Base-by-base conservation (phyloP, 2,888 invertebrate genomes). In the Pristionchus maxplancki region DNA sequence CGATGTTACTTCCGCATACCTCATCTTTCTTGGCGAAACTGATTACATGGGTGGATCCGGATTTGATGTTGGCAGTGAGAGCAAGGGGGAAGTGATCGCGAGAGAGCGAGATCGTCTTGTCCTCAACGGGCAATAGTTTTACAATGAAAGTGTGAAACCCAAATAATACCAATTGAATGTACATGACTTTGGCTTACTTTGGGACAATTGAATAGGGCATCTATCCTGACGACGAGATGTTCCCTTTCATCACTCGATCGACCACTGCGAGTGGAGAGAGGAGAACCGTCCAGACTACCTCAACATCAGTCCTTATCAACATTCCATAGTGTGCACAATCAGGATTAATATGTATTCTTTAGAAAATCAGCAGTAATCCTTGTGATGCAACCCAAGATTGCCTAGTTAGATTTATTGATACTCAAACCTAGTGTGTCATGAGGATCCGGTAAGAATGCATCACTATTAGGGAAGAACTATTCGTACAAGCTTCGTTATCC, bases 61-160 rank as follows among this genome's bases (percentile, higher is more conserved):
- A 24, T 31, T 28, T 24, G 50, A 82, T 82, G 28, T 31, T 50
- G 37, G 82, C 82, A 31, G 28, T 31, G 58, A 84, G 40, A 24
- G 34, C 84, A 20, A 8, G 8, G 62, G 84, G 84, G 48, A 84
- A 84, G 37, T n/a, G 28, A 2, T 84, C 84, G 24, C 40, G 53
- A 31, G 84, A 48, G 13, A 84, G 37, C 17, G 84, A 84, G 9
- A 84, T 84, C 40, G 62, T 62, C 62, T 84, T 84, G 17, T 84
- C 84, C 62, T 84, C 31, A 44, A 78, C n/a, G n/a, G n/a, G n/a
- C n/a, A n/a, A n/a, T n/a, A n/a, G n/a, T n/a, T n/a, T n/a, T n/a
- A n/a, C n/a, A n/a, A n/a, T n/a, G n/a, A n/a, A n/a, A n/a, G n/a
- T n/a, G n/a, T n/a, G n/a, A n/a, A n/a, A n/a, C n/a, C n/a, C n/a